phyloP scores from a whole-genome alignment of 2,113 vertebrate genomes.

The Rousettus leschenaultii region DNA sequence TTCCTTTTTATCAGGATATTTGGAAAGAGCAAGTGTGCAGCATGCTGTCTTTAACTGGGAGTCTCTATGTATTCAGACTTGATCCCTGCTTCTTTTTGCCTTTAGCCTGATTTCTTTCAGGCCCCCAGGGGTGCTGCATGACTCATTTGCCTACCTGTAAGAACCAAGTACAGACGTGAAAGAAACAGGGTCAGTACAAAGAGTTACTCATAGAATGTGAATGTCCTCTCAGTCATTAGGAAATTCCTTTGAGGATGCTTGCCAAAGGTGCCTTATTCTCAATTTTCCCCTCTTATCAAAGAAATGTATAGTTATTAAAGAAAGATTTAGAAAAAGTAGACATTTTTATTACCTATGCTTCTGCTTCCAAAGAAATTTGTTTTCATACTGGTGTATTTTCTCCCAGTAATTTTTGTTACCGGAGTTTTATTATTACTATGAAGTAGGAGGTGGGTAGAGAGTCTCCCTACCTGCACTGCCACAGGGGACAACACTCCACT shows the following conservation, averaged over 20 bases:
- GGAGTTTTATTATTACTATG: background rate
- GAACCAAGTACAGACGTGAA: background rate
- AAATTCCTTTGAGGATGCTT: background rate
- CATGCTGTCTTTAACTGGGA: background rate
- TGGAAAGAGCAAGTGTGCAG: background rate
- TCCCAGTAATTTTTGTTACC: background rate
- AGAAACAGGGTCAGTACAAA: background rate
- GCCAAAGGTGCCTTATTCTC: background rate
- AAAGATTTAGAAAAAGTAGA: background rate
- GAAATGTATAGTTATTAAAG: background rate
- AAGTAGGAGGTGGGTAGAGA: background rate
- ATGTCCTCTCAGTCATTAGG: background rate
- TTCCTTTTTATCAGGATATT: background rate
- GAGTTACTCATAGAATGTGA: background rate
- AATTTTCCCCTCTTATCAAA: background rate
- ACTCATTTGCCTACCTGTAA: background rate
- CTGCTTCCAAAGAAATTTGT: background rate
- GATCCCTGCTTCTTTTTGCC: background rate
- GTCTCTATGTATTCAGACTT: background rate
- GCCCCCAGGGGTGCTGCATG: background rate
- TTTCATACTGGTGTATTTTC: background rate
- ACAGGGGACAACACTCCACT: background rate
- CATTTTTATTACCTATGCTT: background rate
- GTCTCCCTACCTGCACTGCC: background rate
- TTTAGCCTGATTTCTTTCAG: background rate